These are phyloP conservation scores for Lindbergichthys nudifrons DNA, from an alignment of 2,797 vertebrate species.

Conservation along the genomic window DNA sequence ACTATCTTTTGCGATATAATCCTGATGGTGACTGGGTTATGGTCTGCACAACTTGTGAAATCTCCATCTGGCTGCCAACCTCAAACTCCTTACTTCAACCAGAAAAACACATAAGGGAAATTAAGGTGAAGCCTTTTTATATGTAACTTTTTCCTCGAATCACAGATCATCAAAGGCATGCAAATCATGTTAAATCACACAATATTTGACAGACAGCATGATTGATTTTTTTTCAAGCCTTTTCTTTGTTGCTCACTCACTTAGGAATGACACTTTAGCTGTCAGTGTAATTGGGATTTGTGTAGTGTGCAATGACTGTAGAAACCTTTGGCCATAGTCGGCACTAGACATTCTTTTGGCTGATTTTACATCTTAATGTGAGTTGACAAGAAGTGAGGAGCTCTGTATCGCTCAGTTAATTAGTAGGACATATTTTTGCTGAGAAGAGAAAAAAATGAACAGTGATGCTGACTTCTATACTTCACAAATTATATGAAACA, in stretches of 20 bases:
- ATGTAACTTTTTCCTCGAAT: not conserved
- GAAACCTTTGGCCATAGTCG: conserved; percentile 3
- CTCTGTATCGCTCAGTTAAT: not conserved
- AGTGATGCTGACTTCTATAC: not conserved
- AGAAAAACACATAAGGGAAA: conserved; percentile 20
- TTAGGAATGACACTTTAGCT: conserved; percentile 14
- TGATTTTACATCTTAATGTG: conserved; percentile 15
- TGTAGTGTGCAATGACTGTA: not conserved
- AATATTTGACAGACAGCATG: conserved; percentile 1
- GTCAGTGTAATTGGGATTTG: conserved; percentile 12
- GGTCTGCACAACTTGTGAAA: conserved; percentile 29
- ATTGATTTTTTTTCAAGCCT: conserved; percentile 16
- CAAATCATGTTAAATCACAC: conserved; percentile 12
- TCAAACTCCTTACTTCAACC: conserved; percentile 1
- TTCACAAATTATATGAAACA: conserved; percentile 5
- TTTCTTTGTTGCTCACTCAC: conserved; percentile 33
- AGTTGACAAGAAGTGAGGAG: conserved; percentile 3
- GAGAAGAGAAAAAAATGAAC: not conserved
- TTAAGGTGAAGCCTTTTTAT: conserved; percentile 15
- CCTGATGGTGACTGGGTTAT: conserved; percentile 13
- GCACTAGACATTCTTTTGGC: conserved; percentile 3
- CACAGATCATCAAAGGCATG: not conserved
- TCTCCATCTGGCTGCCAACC: conserved; percentile 21
- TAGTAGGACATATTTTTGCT: not conserved
- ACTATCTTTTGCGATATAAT: not conserved